Evolutionary conservation across 2,797 vertebrate genomes (phyloP), one percentile per base, ranked within the genome.

Genomic region (Acomys russatus): DNA sequence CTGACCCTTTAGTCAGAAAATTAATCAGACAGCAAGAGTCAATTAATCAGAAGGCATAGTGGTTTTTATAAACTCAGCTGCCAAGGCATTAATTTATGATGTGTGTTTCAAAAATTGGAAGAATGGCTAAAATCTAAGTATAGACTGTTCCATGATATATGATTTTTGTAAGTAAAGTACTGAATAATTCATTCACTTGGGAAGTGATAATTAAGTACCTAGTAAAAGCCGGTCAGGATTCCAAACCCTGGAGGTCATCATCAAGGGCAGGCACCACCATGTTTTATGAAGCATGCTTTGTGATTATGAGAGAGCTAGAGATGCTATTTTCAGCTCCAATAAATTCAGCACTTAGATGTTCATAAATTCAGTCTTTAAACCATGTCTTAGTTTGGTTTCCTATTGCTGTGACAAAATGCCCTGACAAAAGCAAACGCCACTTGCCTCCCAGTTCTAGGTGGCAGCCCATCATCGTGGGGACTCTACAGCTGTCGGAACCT

Each of bases 21-120:
- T 94, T 96, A 93, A 97, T 87, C 90, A 74, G 76, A 56, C 68
- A 63, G 85, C 91, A 33, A 61, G 86, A 91, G 88, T 92, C 92
- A 89, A 87, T 91, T 94, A 92, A 96, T 97, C 94, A 94, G 89
- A 94, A 91, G 38, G 64, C 66, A 90, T 3, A 92, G 68, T 68
- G 91, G 89, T 83, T 97, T 96, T 95, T 88, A 94, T 95, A 88
- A 95, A 96, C 96, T 93, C 86, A 25, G 54, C 66, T 86, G 94
- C 71, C 95, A 92, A 83, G 30, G 6, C 73, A 76, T 95, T 96
- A 86, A 96, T 92, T 88, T 89, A 93, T 82, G 74, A 63, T 76
- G 73, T 51, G 78, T 59, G 83, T 85, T 95, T 95, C 82, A 77
- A 96, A 96, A 96, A 88, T 61, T 89, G 56, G 91, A 94, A 95